Conservation (phyloP, 2,888 invertebrate species). For the Agyllia agylla region DNA sequence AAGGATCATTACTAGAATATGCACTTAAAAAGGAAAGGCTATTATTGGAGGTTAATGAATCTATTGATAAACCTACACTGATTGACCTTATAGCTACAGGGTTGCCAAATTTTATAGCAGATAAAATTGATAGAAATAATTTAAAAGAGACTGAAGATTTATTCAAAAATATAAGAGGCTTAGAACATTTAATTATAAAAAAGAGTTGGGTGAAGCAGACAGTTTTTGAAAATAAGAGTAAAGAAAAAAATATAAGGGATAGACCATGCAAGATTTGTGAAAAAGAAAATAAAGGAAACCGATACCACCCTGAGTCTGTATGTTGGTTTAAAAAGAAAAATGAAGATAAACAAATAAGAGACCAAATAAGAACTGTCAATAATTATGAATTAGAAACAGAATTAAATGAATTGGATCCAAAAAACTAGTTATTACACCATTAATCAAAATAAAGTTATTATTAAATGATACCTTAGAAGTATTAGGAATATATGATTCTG, state of each 20-base stretch:
- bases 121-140: conserved; percentile 34
- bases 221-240: neutral
- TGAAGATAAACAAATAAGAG: neutral
- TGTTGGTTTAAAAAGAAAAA: neutral
- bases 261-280: neutral
- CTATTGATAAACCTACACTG: conserved; percentile 21
- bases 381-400: neutral
- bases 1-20: conserved; percentile 30
- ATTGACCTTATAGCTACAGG: conserved; percentile 28
- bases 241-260: neutral
- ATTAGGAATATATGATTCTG: conserved; percentile 34
- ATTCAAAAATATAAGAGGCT: conserved; percentile 28
- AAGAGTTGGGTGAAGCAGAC: neutral
- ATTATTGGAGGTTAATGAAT: conserved; percentile 34
- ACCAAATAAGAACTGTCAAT: neutral
- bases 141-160: conserved; percentile 17
- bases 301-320: neutral
- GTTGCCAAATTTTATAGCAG: conserved; percentile 19
- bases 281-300: neutral
- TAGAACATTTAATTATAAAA: conserved; percentile 1
- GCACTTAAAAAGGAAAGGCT: conserved; percentile 38
- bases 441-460: neutral
- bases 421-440: neutral
- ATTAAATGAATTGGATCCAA: neutral
- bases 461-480: conserved; percentile 6